A percentile compares a stretch with the other conserved stretches of the same genome.
Conservation (phyloP, 2,113 vertebrate genomes). For the Eurystomus gularis region DNA sequence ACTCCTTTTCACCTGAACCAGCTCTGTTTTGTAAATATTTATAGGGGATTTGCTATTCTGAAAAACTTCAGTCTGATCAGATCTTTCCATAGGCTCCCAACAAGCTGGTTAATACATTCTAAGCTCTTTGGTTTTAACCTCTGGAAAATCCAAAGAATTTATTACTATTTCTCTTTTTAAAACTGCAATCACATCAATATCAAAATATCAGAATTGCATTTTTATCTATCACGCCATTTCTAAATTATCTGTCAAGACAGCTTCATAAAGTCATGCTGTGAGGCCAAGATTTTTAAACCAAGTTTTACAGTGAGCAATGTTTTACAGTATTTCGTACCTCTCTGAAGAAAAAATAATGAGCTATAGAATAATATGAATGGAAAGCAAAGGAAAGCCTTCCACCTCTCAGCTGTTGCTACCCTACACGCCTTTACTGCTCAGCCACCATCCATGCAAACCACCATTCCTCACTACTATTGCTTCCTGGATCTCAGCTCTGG, state of each 20-base stretch:
- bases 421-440: background rate
- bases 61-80: background rate
- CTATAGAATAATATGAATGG: background rate
- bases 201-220: background rate
- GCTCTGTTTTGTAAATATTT: background rate
- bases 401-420: background rate
- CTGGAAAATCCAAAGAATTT: background rate
- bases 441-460: background rate
- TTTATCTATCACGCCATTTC: background rate
- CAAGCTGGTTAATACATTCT: background rate
- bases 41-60: background rate
- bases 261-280: background rate
- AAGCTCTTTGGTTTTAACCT: background rate
- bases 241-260: background rate
- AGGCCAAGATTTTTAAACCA: background rate
- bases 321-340: background rate
- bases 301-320: background rate
- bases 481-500: background rate
- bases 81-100: background rate
- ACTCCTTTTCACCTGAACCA: background rate
- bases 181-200: background rate
- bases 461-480: background rate
- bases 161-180: background rate
- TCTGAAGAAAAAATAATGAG: background rate
- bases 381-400: background rate